Percentiles rank a stretch among this genome's conserved stretches.
These are phyloP conservation scores for Polypterus bichir DNA, from an alignment of 2,113 vertebrate species.

Conservation along the genomic window DNA sequence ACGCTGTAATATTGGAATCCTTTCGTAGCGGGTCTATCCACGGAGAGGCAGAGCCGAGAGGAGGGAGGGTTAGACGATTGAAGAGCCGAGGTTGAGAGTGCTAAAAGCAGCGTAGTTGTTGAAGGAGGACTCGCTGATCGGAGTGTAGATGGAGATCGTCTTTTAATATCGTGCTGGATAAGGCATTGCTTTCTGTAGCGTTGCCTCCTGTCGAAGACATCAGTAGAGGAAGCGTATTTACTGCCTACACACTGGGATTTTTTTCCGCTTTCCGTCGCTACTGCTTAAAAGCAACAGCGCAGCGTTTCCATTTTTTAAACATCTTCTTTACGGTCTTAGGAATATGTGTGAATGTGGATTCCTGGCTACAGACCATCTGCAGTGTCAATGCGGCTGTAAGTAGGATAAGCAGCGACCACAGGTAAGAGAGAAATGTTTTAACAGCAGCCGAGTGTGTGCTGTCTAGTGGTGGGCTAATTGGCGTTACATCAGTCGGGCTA, in stretches of 20 bases:
- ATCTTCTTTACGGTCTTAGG: conserved; percentile 23
- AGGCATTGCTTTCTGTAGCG: conserved; percentile 12
- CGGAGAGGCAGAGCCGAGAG: conserved; percentile 35
- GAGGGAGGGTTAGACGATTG: conserved; percentile 35
- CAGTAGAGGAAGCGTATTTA: conserved; percentile 8
- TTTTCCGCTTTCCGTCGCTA: conserved; percentile 12
- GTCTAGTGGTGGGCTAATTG: conserved; percentile 9
- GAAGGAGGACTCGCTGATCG: conserved; percentile 35
- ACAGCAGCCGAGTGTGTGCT: neutral
- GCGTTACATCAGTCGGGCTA: conserved; percentile 20
- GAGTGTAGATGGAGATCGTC: conserved; percentile 41
- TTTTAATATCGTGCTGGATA: conserved; percentile 22
- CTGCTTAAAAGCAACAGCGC: too few species aligned
- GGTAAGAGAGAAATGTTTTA: conserved; percentile 36
- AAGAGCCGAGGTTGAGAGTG: conserved; percentile 33
- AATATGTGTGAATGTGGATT: conserved; percentile 42
- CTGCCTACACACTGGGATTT: conserved; percentile 18
- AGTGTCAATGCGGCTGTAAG: conserved; percentile 62
- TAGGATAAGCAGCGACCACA: conserved; percentile 54
- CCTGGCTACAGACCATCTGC: conserved; percentile 53
- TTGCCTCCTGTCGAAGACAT: conserved; percentile 17
- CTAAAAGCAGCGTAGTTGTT: conserved; percentile 33
- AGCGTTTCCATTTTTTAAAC: conserved; percentile 4
- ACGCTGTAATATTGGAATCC: conserved; percentile 13
- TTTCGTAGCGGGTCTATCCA: conserved; percentile 9